Conservation (phyloP, 2,888 invertebrate genomes). For the Nemotelus pantherinus region DNA sequence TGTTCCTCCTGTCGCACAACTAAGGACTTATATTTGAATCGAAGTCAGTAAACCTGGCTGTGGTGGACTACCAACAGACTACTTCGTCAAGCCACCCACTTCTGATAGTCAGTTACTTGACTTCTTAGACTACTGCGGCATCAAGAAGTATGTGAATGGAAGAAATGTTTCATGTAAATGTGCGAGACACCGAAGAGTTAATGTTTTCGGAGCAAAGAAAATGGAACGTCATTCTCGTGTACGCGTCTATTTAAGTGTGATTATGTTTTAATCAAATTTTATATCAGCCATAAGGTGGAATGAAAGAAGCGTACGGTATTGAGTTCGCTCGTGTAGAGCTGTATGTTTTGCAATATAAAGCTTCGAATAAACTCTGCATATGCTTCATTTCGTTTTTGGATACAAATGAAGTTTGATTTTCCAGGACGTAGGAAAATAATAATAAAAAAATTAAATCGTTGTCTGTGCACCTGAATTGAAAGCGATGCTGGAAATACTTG, state of each 20-base stretch:
- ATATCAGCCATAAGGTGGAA: constrained; percentile 37
- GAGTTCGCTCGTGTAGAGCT: background rate
- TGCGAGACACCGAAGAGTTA: background rate
- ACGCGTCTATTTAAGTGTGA: constrained; percentile 48
- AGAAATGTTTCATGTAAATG: no score
- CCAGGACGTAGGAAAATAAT: background rate
- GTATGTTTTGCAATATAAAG: background rate
- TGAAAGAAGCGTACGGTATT: background rate
- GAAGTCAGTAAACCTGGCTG: background rate
- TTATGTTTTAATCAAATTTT: constrained; percentile 51
- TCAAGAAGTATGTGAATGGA: no score
- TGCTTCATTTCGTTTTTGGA: background rate
- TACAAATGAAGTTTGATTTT: constrained; percentile 25
- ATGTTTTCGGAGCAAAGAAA: no score
- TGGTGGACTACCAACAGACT: background rate
- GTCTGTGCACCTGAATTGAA: no score
- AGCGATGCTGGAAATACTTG: no score
- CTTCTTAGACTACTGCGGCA: no score
- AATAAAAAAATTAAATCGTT: no score
- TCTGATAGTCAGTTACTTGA: no score
- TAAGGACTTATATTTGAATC: background rate
- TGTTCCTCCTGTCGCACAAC: background rate
- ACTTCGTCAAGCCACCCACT: no score
- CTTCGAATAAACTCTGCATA: background rate
- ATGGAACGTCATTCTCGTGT: constrained; percentile 10